Percentiles rank a stretch among this genome's conserved stretches.
Evolutionary conservation across 2,797 vertebrate species (phyloP).

Genomic region (Momotus momota): DNA sequence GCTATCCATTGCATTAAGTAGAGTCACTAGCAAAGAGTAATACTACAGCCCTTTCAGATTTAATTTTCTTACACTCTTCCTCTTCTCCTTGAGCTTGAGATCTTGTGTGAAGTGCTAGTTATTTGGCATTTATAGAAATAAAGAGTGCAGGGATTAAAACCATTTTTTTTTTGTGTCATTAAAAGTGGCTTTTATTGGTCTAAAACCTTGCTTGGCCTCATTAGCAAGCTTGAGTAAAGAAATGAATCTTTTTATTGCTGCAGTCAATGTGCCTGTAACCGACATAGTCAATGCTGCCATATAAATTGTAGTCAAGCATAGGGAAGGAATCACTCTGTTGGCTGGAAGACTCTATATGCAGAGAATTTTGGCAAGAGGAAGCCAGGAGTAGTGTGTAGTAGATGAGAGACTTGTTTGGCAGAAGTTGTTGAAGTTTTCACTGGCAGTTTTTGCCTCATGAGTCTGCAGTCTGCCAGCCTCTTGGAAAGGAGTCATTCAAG

Average conservation of each 20-base stretch:
- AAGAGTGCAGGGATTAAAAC: background rate
- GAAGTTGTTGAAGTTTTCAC: background rate
- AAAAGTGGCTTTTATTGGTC: conserved; percentile 21
- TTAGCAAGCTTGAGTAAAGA: background rate
- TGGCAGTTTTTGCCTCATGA: background rate
- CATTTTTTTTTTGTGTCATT: conserved; percentile 10
- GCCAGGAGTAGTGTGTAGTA: background rate
- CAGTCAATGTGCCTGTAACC: background rate
- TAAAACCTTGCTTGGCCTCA: conserved; percentile 49
- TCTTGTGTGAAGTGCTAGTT: background rate
- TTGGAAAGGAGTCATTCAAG: background rate
- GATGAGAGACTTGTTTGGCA: conserved; percentile 2
- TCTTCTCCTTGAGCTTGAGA: background rate
- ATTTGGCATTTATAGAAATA: conserved; percentile 47
- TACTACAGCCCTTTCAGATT: background rate
- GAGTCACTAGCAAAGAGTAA: background rate
- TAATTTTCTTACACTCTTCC: background rate
- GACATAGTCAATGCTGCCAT: background rate
- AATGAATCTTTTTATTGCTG: background rate
- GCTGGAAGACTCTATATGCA: background rate
- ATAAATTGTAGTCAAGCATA: background rate
- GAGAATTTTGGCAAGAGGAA: background rate
- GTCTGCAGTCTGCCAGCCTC: background rate
- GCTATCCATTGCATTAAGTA: background rate
- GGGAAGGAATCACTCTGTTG: background rate